Base-by-base conservation (phyloP, 2,888 invertebrate genomes). In the Callyntrura guangdongensis region DNA sequence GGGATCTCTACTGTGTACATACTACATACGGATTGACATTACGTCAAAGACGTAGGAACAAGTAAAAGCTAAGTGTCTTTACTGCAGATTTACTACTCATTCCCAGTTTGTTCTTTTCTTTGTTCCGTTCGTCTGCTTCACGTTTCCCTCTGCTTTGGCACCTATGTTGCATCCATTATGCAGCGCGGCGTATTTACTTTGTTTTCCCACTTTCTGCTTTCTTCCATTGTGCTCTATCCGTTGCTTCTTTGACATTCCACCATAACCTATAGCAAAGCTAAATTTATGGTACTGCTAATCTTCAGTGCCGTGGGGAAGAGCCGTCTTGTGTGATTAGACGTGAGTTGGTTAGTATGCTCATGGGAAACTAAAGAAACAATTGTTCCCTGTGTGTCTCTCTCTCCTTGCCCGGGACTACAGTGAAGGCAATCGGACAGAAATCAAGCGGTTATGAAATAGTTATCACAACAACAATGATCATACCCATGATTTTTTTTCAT, bases 221-320 rank as follows among this genome's bases (percentile, higher is more conserved):
- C 69, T n/a, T 17, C 20, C 8, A 5, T 61, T 22, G 36, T 36
- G 2, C 36, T 36, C 20, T 61, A 22, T 11, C 8, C 22, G 2
- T 9, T 20, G 1, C 11, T 22, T 22, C 27, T 67, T 6, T 5
- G 4, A 14, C n/a, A 27, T 25, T 27, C 53, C 53, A 53, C 53
- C 17, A 64, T 11, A 61, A 1, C 27, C n/a, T 69, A 45, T 36
- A 36, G 9, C 45, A 69, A n/a, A 6, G 69, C 17, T 45, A 27
- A 72, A 69, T 72, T 69, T 84, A 84, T 72, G 22, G 27, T 56
- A 84, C 69, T 84, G 56, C 49, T 83, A 83, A 69, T 83, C 69
- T 72, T 27, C 22, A 45, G 1, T 69, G 69, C 45, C 45, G 67
- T 9, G 4, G n/a, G 17, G 17, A 69, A 69, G 45, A n/a, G 6